Evolutionary conservation across 2,888 invertebrate genomes (phyloP).

Genomic region (Drosophila fulvimacula): DNA sequence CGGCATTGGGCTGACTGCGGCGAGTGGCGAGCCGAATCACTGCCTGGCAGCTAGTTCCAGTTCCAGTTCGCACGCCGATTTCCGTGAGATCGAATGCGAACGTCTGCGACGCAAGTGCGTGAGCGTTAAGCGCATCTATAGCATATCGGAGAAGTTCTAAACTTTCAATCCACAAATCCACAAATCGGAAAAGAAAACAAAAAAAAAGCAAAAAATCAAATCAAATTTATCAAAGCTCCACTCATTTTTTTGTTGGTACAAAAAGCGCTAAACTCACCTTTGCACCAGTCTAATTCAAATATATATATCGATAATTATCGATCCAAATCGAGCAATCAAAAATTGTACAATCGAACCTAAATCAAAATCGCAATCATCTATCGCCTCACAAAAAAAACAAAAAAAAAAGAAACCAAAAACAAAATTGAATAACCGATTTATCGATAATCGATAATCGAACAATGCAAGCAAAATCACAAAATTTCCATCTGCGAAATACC

Average conservation of each 20-base stretch:
- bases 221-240: slow-evolving; percentile 43
- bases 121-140: slow-evolving; percentile 84
- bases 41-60: slow-evolving; percentile 65
- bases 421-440: slow-evolving; percentile 36
- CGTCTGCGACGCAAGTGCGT: slow-evolving; percentile 83
- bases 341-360: slow-evolving; percentile 31
- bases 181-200: slow-evolving; percentile 2
- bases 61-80: slow-evolving; percentile 79
- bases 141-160: slow-evolving; percentile 84
- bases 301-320: background rate
- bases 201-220: slow-evolving; percentile 19
- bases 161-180: slow-evolving; percentile 12
- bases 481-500: slow-evolving; percentile 76
- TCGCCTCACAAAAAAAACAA: slow-evolving; percentile 39
- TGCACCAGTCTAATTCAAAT: slow-evolving; percentile 31
- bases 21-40: slow-evolving; percentile 20
- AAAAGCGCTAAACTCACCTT: slow-evolving; percentile 49
- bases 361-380: slow-evolving; percentile 50
- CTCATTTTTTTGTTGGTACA: slow-evolving; percentile 40
- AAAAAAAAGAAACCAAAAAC: slow-evolving; percentile 4
- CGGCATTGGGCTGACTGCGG: slow-evolving; percentile 25
- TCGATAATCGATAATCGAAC: slow-evolving; percentile 37
- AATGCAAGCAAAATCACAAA: slow-evolving; percentile 78
- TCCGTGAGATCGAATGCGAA: slow-evolving; percentile 84
- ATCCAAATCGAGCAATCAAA: slow-evolving; percentile 26